These are phyloP conservation scores for Tragulus kanchil DNA, from an alignment of 2,113 vertebrate species.

Conservation along the genomic window DNA sequence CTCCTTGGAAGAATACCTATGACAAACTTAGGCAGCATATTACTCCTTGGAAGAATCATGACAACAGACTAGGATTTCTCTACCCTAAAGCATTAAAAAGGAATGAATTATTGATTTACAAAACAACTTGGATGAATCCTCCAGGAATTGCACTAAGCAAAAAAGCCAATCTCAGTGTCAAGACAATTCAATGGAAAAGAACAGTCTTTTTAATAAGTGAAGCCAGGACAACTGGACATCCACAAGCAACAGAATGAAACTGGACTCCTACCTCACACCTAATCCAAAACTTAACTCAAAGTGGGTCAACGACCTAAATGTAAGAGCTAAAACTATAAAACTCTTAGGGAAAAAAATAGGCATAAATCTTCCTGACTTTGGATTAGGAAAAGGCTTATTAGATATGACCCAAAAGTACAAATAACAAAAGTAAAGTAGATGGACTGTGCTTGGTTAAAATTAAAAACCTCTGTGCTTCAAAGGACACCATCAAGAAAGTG, in stretches of 20 bases:
- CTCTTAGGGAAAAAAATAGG: neutral
- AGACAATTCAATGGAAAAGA: slow-evolving; percentile 12
- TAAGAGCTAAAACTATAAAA: slow-evolving; percentile 35
- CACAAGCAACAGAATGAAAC: neutral
- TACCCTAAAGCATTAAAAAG: neutral
- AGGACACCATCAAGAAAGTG: neutral
- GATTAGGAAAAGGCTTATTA: neutral
- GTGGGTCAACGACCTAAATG: neutral
- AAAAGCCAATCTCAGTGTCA: neutral
- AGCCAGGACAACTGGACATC: neutral
- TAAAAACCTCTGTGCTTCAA: neutral
- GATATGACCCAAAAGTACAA: slow-evolving; percentile 10
- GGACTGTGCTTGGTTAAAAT: neutral
- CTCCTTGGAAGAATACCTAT: too few relatives aligned
- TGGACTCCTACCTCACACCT: neutral
- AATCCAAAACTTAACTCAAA: slow-evolving; percentile 56
- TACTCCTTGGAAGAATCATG: too few relatives aligned
- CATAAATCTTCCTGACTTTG: neutral
- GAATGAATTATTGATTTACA: neutral
- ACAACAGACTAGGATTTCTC: too few relatives aligned
- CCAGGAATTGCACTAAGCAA: neutral
- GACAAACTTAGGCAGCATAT: too few relatives aligned
- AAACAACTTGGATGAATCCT: neutral
- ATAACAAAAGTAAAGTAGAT: slow-evolving; percentile 3
- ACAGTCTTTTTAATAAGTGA: neutral